Conservation (phyloP, 2,888 invertebrate genomes). For the Eupithecia abbreviata region DNA sequence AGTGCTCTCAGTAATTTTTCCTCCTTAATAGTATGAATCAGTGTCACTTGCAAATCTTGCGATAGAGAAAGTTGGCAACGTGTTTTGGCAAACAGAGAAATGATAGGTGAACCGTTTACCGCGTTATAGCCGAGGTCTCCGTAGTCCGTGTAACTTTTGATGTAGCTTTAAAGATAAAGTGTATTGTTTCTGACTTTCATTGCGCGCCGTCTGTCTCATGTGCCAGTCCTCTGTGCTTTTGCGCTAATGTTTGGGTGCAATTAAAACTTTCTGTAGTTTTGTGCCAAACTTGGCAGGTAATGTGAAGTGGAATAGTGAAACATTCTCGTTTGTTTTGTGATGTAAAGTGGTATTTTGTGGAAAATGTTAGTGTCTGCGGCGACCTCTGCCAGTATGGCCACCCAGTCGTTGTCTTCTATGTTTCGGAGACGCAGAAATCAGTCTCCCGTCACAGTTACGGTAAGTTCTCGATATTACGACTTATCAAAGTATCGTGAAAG, state of each 20-base stretch:
- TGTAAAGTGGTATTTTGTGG: constrained; percentile 46
- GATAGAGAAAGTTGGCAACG: constrained; percentile 58
- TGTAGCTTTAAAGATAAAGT: constrained; percentile 49
- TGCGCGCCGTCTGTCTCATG: constrained; percentile 34
- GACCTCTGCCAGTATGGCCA: constrained; percentile 60
- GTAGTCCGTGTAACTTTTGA: constrained; percentile 55
- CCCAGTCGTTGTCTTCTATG: constrained; percentile 69
- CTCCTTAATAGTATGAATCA: constrained; percentile 22
- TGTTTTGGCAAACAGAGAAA: constrained; percentile 57
- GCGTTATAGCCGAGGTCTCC: constrained; percentile 44
- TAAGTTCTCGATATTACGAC: constrained; percentile 49
- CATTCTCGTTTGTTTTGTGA: constrained; percentile 33
- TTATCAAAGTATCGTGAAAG: constrained; percentile 5
- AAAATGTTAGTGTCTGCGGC: constrained; percentile 70
- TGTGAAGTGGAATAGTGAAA: constrained; percentile 28
- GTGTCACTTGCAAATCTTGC: constrained; percentile 33
- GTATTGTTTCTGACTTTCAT: constrained; percentile 47
- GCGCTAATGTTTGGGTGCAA: constrained; percentile 33
- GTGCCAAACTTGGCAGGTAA: constrained; percentile 15
- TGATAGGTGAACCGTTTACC: constrained; percentile 54
- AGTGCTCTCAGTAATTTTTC: constrained; percentile 3
- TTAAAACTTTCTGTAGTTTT: constrained; percentile 29
- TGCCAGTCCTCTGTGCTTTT: constrained; percentile 32
- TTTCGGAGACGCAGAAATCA: constrained; percentile 66
- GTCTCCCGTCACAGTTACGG: constrained; percentile 58